These are phyloP conservation scores for Lanius ludovicianus DNA, from an alignment of 2,113 vertebrate species.

Conservation along the genomic window DNA sequence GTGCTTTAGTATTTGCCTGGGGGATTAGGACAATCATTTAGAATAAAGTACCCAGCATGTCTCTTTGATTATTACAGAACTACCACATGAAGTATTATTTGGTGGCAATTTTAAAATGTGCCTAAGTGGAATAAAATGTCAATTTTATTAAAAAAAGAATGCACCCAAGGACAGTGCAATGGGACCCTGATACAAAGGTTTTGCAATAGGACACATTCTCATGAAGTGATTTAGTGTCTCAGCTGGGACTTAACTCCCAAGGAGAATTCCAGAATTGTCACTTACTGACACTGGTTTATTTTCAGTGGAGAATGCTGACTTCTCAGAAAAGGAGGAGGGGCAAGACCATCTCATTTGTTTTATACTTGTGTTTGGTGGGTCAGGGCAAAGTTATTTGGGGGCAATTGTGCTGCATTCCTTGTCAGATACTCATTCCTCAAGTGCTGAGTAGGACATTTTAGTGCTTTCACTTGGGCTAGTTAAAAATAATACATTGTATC, in stretches of 20 bases:
- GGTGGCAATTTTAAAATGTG: slow-evolving; percentile 26
- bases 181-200: not conserved
- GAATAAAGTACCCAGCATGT: not conserved
- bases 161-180: not conserved
- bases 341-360: slow-evolving; percentile 42
- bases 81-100: slow-evolving; percentile 6
- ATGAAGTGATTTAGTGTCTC: slow-evolving; percentile 6
- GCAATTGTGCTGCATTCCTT: slow-evolving; percentile 30
- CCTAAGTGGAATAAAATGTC: slow-evolving; percentile 21
- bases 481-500: slow-evolving; percentile 9
- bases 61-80: slow-evolving; percentile 11
- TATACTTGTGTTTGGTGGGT: slow-evolving; percentile 20
- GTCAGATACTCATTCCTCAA: slow-evolving; percentile 21
- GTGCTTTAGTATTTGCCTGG: not conserved
- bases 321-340: slow-evolving; percentile 37
- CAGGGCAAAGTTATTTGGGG: slow-evolving; percentile 36
- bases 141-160: slow-evolving; percentile 33
- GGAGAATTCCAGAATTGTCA: slow-evolving; percentile 54
- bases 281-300: slow-evolving; percentile 41
- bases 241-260: slow-evolving; percentile 29
- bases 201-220: not conserved
- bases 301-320: slow-evolving; percentile 63
- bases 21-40: slow-evolving; percentile 20
- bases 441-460: not conserved
- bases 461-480: not conserved